Conservation (phyloP, 2,113 vertebrate species). For the human region GRCh38 chr14:29906001-29906500, state of each 20-base stretch:
- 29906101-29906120: neutral
- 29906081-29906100: neutral
- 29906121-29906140: neutral
- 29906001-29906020: constrained; percentile 32
- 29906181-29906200: neutral
- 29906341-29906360: no score
- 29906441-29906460: no score
- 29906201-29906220: constrained; percentile 31
- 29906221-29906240: neutral
- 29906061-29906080: neutral
- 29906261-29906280: no score
- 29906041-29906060: constrained; percentile 29
- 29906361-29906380: no score
- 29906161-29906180: neutral
- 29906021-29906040: constrained; percentile 33
- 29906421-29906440: no score
- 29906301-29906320: no score
- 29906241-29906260: constrained; percentile 2
- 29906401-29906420: no score
- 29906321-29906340: no score
- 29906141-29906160: neutral
- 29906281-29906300: no score
- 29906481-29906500: no score
- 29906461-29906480: no score
- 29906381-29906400: no score